phyloP scores from a whole-genome alignment of 23 tunicate genomes.

The Trididemnum clinides region DNA sequence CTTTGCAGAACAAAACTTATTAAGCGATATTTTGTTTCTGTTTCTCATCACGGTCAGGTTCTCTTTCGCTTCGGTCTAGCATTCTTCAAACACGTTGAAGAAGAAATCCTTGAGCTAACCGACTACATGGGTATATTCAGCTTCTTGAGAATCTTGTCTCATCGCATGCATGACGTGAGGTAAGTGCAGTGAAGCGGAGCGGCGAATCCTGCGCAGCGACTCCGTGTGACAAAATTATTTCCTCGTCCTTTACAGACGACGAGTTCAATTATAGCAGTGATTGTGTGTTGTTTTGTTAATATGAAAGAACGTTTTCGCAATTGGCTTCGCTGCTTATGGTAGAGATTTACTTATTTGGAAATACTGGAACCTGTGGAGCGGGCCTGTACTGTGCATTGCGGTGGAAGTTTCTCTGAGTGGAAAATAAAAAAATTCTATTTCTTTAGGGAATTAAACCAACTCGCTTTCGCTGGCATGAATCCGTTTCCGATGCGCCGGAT shows the following conservation, averaged over 20 bases:
- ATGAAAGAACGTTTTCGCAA: too few relatives aligned
- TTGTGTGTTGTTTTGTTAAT: too few relatives aligned
- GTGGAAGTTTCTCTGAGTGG: too few relatives aligned
- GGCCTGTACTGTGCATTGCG: too few relatives aligned
- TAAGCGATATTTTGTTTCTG: too few relatives aligned
- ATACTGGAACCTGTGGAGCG: too few relatives aligned
- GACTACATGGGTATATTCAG: slow-evolving; percentile 80
- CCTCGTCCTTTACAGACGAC: too few relatives aligned
- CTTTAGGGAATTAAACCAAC: slow-evolving; percentile 55
- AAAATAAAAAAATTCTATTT: neutral
- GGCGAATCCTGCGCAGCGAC: neutral
- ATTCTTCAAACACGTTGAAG: slow-evolving; percentile 81
- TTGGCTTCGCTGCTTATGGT: too few relatives aligned
- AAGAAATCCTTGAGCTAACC: slow-evolving; percentile 64
- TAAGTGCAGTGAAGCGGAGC: slow-evolving; percentile 9
- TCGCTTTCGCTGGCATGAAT: slow-evolving; percentile 76
- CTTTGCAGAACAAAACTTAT: too few relatives aligned
- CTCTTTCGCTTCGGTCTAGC: slow-evolving; percentile 88
- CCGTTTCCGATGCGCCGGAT: slow-evolving; percentile 87
- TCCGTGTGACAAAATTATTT: too few relatives aligned
- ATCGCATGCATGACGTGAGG: slow-evolving; percentile 83
- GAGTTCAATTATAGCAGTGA: too few relatives aligned
- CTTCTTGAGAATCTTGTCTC: slow-evolving; percentile 62
- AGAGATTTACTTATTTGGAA: too few relatives aligned
- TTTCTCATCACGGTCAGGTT: slow-evolving; percentile 39